These are phyloP conservation scores for Probaryconus sp. DNA, from an alignment of 1,140 invertebrate genomes.

Conservation along the genomic window DNA sequence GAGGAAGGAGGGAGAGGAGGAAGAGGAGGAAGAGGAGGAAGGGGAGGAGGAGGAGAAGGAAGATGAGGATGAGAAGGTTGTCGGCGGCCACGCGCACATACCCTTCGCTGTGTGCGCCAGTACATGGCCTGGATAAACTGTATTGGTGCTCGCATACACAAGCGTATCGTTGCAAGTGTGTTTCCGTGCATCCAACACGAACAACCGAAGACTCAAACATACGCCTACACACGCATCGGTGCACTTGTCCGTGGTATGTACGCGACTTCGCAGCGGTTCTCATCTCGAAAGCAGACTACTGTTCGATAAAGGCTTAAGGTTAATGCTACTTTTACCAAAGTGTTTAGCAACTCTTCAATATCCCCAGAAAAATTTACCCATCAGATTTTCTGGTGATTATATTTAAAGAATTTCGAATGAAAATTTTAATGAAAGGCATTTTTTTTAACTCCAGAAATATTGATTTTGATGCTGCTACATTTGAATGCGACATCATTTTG, in stretches of 20 bases:
- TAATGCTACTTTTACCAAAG: too few relatives aligned
- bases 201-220: conserved; percentile 41
- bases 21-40: not conserved
- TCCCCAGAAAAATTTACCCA: too few relatives aligned
- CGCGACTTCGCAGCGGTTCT: conserved; percentile 56
- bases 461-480: too few relatives aligned
- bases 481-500: too few relatives aligned
- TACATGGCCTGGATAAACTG: conserved; percentile 22
- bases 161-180: too few relatives aligned
- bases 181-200: conserved; percentile 43
- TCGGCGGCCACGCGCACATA: conserved; percentile 56
- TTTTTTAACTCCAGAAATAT: too few relatives aligned
- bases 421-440: too few relatives aligned
- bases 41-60: conserved; percentile 36
- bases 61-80: conserved; percentile 60
- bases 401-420: too few relatives aligned
- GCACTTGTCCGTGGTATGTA: conserved; percentile 62
- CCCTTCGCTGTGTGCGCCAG: conserved; percentile 22
- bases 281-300: too few relatives aligned
- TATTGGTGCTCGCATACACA: conserved; percentile 18
- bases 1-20: conserved; percentile 3
- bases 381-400: too few relatives aligned
- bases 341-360: too few relatives aligned
- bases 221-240: conserved; percentile 57
- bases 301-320: too few relatives aligned